Evolutionary conservation across 2,888 invertebrate genomes (phyloP), one percentile per base, ranked within the genome.

Genomic region (Barypeithes pellucidus): DNA sequence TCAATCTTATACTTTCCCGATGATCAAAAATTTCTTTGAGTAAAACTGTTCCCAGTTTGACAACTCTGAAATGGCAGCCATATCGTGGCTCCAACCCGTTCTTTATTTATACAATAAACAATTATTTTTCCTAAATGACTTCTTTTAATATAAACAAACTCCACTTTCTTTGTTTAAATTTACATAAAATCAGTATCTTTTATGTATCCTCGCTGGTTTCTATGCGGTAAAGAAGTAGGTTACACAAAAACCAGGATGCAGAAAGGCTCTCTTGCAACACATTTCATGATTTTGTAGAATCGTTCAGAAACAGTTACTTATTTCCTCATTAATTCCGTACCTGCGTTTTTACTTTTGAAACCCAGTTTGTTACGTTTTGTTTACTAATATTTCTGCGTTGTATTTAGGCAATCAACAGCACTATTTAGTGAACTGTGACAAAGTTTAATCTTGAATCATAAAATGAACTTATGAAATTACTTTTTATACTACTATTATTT

Each of bases 201-300:
- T 72, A 57, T 45, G 67, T 67, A 68, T 72, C 76, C 67, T 65
- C 50, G 76, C 72, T 78, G 78, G 79, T 82, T 82, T 81, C 77
- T 79, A 74, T 77, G 80, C 78, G 73, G 65, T 79, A 78, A 67
- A 80, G 83, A 85, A 85, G 84, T 85, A 84, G 85, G 85, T 85
- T 85, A 84, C 79, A 79, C 78, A 29, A 68, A 20, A 77, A 82
- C 76, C 80, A 82, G 81, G 81, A 81, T 81, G 78, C 79, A 72
- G 74, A 77, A 75, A 59, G 59, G 77, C 61, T 75, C 57, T 77
- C 77, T 81, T 81, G 76, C 81, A 79, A 79, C 79, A 82, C 76
- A 79, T 83, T 83, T 82, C 22, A 57, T 61, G 24, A 29, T 45
- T 45, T 24, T 61, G 61, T 57, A 33, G 54, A 16, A 16, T 33